phyloP scores from a whole-genome alignment of 2,797 vertebrate species.

The Rhabdomys pumilio region DNA sequence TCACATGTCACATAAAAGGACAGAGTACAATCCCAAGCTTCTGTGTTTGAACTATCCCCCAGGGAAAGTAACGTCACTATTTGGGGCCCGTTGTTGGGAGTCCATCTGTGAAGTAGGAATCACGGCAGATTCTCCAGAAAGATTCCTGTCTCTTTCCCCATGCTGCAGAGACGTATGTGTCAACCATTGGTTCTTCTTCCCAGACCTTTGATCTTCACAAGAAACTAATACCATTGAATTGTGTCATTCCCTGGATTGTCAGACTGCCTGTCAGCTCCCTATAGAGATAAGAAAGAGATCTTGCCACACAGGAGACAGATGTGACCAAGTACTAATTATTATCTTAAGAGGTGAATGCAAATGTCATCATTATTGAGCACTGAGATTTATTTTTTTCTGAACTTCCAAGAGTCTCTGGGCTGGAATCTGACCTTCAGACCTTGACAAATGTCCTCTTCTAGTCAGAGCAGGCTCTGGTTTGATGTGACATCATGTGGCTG shows the following conservation, averaged over 20 bases:
- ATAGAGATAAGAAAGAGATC: conserved; percentile 45
- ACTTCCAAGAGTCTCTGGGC: background rate
- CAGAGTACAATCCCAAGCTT: background rate
- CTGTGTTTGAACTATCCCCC: background rate
- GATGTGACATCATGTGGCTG: background rate
- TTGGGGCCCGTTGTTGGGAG: background rate
- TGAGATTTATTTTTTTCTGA: conserved; percentile 57
- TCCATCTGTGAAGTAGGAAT: background rate
- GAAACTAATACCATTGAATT: conserved; percentile 18
- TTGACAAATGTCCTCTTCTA: background rate
- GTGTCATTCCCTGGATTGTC: conserved; percentile 31
- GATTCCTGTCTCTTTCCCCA: background rate
- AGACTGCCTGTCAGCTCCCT: conserved; percentile 10
- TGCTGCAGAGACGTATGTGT: background rate
- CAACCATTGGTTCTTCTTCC: background rate
- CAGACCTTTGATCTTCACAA: background rate
- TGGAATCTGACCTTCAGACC: conserved; percentile 34
- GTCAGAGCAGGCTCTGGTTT: background rate
- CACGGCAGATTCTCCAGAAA: rapidly evolving
- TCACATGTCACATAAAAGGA: conserved; percentile 19
- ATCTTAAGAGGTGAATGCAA: conserved; percentile 46
- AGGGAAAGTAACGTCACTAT: background rate
- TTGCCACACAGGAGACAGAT: conserved; percentile 62
- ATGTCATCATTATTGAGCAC: conserved; percentile 25
- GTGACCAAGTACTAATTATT: conserved; percentile 38